These are phyloP conservation scores for Myoxocephalus aenaeus DNA, from an alignment of 2,797 vertebrate genomes.

Conservation along the genomic window DNA sequence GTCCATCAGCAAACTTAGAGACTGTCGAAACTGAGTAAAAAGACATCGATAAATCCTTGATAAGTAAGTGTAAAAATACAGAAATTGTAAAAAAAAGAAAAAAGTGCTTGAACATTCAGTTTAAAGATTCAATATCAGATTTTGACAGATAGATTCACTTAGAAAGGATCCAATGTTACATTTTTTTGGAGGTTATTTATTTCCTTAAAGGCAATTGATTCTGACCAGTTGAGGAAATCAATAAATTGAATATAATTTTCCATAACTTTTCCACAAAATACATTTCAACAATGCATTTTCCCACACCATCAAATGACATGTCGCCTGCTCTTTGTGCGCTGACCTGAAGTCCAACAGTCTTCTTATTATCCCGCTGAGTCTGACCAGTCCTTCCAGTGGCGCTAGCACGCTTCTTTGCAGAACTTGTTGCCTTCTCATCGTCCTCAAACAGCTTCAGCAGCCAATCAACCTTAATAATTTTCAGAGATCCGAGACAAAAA, in stretches of 20 bases:
- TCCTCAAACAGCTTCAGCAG: conserved; percentile 91
- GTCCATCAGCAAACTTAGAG: conserved; percentile 95
- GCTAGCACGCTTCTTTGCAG: conserved; percentile 77
- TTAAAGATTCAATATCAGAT: not conserved
- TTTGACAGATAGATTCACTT: conserved; percentile 4
- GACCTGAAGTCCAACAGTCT: conserved; percentile 97
- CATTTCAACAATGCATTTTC: not conserved
- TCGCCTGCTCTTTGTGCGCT: conserved; percentile 43
- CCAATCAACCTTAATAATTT: conserved; percentile 88
- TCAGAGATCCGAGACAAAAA: not conserved
- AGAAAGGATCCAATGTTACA: not conserved
- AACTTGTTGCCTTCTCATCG: conserved; percentile 85
- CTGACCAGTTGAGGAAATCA: not conserved
- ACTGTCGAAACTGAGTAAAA: conserved; percentile 92
- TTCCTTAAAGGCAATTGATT: not conserved
- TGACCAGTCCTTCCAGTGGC: conserved; percentile 79
- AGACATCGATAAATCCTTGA: conserved; percentile 1
- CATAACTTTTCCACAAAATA: not conserved
- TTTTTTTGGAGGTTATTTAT: not conserved
- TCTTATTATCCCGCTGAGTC: conserved; percentile 90
- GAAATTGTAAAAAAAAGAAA: not conserved
- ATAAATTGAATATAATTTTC: not conserved
- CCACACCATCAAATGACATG: not conserved
- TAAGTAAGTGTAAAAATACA: not conserved
- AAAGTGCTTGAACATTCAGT: conserved; percentile 2